Base-by-base conservation (phyloP, 1,140 invertebrate genomes). In the Eueides isabella region DNA sequence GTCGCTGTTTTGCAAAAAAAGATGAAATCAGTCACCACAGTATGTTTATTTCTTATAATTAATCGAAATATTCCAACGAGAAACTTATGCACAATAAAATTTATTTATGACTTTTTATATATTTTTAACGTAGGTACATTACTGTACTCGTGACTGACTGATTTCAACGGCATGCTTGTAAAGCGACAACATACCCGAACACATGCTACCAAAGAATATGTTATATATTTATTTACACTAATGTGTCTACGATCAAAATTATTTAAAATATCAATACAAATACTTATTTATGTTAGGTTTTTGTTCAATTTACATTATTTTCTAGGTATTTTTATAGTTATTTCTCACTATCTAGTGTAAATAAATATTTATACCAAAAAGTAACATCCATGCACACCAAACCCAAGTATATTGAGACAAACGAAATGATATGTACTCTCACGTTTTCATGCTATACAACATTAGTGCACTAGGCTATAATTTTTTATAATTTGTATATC, bases 71-170 rank as follows among this genome's bases (percentile, higher is more conserved):
- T 85, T 89, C 87, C 88, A 90, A 86, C 84, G 90, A 89, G 84
- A 89, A 68, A 64, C 35, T 70, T 11, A 19, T 55, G 12, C 65
- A 73, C 67, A 65, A 65, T 48, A 75, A 75, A 30, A 69, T 29
- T 65, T 29, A 74, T 67, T 35, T 62, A 67, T 41, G 68, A 65
- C 62, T 71, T 85, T 69, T 61, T 14, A 23, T 64, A n/a, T 61
- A 44, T 69, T 68, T 67, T 48, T 67, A 41, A 33, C 12, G 6
- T 2, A 71, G 64, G 7, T 26, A 71, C n/a, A 16, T 26, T 29
- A 83, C 23, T 84, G 84, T 77, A 83, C 84, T 88, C 84, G 87
- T 89, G 85, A 86, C 84, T 84, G 88, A 89, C 90, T 91, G 88
- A 88, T 83, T 88, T 84, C 84, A 89, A 85, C 82, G 77, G 79